These are phyloP conservation scores for Dromococcyx pavoninus DNA, from an alignment of 2,797 vertebrate species.

Conservation along the genomic window DNA sequence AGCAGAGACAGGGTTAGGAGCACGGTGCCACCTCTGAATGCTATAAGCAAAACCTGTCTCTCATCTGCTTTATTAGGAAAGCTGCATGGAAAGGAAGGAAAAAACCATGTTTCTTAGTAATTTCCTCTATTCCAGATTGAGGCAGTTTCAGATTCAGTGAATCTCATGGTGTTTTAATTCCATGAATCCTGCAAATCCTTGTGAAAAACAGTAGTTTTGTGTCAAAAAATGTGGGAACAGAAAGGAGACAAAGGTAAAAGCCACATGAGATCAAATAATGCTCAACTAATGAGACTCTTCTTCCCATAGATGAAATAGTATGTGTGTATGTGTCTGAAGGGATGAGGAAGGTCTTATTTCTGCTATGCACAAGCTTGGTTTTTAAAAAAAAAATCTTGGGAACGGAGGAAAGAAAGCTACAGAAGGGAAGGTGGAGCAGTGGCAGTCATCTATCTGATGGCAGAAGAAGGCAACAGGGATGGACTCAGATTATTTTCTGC, in stretches of 20 bases:
- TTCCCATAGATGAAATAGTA: not conserved
- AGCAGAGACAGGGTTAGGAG: not conserved
- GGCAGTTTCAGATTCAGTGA: not conserved
- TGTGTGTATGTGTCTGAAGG: not conserved
- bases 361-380: not conserved
- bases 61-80: constrained; percentile 15
- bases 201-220: not conserved
- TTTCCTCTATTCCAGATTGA: not conserved
- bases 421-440: not conserved
- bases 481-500: not conserved
- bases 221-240: not conserved
- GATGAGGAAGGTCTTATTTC: not conserved
- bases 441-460: not conserved
- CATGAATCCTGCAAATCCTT: not conserved
- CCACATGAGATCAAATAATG: not conserved
- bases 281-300: not conserved
- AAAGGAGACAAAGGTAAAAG: not conserved
- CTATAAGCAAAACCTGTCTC: constrained; percentile 11
- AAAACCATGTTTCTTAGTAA: not conserved
- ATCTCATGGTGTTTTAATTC: not conserved
- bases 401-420: not conserved
- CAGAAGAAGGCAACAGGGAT: not conserved
- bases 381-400: not conserved
- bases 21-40: not conserved
- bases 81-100: not conserved